Base-by-base conservation (phyloP, 2,888 invertebrate genomes). In the Selenia dentaria region DNA sequence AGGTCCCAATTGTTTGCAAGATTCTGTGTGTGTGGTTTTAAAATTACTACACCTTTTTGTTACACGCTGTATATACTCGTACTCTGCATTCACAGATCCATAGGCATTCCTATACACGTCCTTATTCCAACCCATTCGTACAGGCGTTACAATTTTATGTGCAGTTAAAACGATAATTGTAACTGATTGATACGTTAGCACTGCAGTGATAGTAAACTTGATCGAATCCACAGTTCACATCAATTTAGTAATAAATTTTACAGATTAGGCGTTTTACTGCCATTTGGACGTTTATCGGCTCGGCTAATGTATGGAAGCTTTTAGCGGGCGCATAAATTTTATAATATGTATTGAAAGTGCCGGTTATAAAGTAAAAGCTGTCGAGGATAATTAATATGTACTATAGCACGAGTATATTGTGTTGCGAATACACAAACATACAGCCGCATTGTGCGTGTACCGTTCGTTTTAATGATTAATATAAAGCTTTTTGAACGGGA, bases 261-360 rank as follows among this genome's bases (percentile, higher is more conserved):
- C 40, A 48, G 48, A 52, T 52, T 48, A 48, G 22, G 16, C 32
- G 13, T 42, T 51, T 51, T 44, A 52, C 34, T 44, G 20, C 42
- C 27, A 18, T n/a, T 9, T 11, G 22, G 33, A 41, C 16, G 14
- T 38, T 48, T 45, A 52, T 41, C 41, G 38, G 34, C 28, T 38
- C 10, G 5, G 1, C 11, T 37, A 42, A 33, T 43, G 27, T 42
- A 46, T 46, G 27, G 31, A 29, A 31, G 40, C 52, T 42, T 52
- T 52, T 52, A 48, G 44, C 44, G 41, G 27, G 24, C 20, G 11
- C 41, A 38, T 52, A 52, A 54, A 52, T 37, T 46, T 41, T 47
- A 41, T 36, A 37, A 27, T 25, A 42, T 38, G 37, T 33, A 47
- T 38, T 34, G 37, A 37, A 42, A 40, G 46, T 31, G 31, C 31